Evolutionary conservation across 2,797 vertebrate species (phyloP).

Genomic region (Crocodylus rhombifer): DNA sequence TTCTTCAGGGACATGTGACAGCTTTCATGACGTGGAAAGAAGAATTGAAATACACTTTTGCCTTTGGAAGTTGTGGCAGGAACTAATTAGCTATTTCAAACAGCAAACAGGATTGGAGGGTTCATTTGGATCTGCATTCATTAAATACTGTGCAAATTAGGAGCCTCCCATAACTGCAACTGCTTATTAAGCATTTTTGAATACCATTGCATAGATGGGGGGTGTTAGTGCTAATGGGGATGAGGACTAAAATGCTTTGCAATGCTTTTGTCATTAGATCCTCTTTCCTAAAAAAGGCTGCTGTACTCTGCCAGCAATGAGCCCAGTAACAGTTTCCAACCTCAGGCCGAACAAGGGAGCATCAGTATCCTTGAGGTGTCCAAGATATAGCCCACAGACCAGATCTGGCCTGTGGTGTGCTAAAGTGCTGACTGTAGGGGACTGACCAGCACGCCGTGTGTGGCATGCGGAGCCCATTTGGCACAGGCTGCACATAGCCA

Average conservation of each 20-base stretch:
- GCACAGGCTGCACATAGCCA: too few species aligned
- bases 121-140: neutral
- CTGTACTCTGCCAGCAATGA: neutral
- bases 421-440: too few species aligned
- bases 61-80: slow-evolving; percentile 53
- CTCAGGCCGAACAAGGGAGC: neutral
- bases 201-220: neutral
- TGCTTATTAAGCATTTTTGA: slow-evolving; percentile 26
- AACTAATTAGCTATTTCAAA: slow-evolving; percentile 67
- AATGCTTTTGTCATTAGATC: neutral
- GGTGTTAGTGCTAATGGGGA: neutral
- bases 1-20: slow-evolving; percentile 52
- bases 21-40: slow-evolving; percentile 26
- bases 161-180: slow-evolving; percentile 44
- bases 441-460: too few species aligned
- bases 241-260: neutral
- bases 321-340: neutral
- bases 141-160: slow-evolving; percentile 55
- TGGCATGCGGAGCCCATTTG: too few species aligned
- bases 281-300: neutral
- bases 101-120: slow-evolving; percentile 45
- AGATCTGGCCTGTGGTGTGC: neutral
- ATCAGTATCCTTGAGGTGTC: neutral
- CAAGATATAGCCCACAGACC: neutral
- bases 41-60: slow-evolving; percentile 13